Percentiles rank a stretch among this genome's conserved stretches.
phyloP scores from a whole-genome alignment of 2,888 invertebrate genomes.

The Andrena dorsata region DNA sequence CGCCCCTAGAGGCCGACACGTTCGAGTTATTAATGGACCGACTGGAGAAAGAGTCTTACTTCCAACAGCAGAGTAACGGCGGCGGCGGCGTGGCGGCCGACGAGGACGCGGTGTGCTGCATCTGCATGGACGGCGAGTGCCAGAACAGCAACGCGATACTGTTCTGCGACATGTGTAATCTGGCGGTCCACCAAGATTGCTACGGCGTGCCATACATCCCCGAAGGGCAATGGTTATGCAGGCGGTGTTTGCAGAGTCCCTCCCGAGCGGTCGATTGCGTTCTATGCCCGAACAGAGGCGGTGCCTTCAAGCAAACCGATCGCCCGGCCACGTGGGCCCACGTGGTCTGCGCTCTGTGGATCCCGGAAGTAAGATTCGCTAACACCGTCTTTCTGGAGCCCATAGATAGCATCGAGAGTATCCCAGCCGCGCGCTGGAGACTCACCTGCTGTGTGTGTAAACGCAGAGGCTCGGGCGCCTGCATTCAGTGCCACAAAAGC shows the following conservation, averaged over 20 bases:
- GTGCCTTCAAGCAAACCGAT: conserved; percentile 99
- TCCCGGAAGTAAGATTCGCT: conserved; percentile 98
- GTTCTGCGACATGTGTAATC: conserved; percentile 99
- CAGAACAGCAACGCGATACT: conserved; percentile 99
- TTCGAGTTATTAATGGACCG: conserved; percentile 99
- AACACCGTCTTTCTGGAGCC: conserved; percentile 99
- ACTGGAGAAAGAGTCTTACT: conserved; percentile 98
- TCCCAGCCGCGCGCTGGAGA: conserved; percentile 97
- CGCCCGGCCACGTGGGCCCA: conserved; percentile 97
- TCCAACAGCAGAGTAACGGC: conserved; percentile 91
- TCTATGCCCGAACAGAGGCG: conserved; percentile 98
- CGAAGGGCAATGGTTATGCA: conserved; percentile 98
- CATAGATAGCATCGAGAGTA: conserved; percentile 98
- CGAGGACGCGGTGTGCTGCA: conserved; percentile 99
- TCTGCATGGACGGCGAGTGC: conserved; percentile 99
- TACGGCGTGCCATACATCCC: conserved; percentile 99
- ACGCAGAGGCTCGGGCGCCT: conserved; percentile 96
- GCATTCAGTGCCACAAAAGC: conserved; percentile 98
- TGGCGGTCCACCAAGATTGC: conserved; percentile 99
- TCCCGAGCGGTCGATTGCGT: conserved; percentile 98
- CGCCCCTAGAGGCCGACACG: conserved; percentile 93
- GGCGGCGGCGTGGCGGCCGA: conserved; percentile 92
- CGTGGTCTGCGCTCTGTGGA: conserved; percentile 99
- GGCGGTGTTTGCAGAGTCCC: conserved; percentile 98
- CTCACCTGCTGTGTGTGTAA: conserved; percentile 99